Evolutionary conservation across 2,888 invertebrate genomes (phyloP), one percentile per base, ranked within the genome.

Genomic region (Endotricha flammealis): DNA sequence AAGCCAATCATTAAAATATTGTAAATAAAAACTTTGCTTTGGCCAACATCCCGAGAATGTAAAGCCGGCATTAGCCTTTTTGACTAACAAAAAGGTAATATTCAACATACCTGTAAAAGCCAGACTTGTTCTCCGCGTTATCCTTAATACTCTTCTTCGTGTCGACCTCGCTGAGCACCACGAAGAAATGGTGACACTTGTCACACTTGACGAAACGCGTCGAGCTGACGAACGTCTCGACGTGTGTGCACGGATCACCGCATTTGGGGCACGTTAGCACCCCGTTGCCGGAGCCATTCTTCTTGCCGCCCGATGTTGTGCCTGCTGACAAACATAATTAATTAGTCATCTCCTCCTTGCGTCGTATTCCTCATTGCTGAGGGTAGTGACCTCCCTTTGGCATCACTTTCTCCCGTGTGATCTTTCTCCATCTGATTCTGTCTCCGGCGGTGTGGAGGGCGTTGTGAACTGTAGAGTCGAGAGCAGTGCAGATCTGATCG

Each of bases 181-280:
- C 97, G 75, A 98, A 98, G 88, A 98, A 98, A 74, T 98, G 97
- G 80, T 97, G 96, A 69, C 98, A 98, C 76, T 97, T 98, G 77
- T 98, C 97, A 82, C 98, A 98, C 82, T 97, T 98, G 22, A 98
- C 98, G 83, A 98, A 98, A 52, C 97, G 90, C 28, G 97, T 97
- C 32, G 97, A 97, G 90, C 96, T 96, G 57, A 98, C 97, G 87
- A 98, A 97, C 2, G 97, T 97, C 82, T 97, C 97, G 40, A 98
- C 97, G 77, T 97, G 96, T 1, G 96, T 96, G 80, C 97, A 98
- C n/a, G 97, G 95, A 78, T 96, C 96, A 1, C 97, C 97, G 76
- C 98, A 98, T 78, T 97, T 97, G 2, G 98, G 98, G 67, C 98
- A 98, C n/a, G 93, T 93, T 12, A 96, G 88, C 22, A 93, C 91